phyloP scores from a whole-genome alignment of 2,797 vertebrate genomes.

The Eulemur rubriventer region DNA sequence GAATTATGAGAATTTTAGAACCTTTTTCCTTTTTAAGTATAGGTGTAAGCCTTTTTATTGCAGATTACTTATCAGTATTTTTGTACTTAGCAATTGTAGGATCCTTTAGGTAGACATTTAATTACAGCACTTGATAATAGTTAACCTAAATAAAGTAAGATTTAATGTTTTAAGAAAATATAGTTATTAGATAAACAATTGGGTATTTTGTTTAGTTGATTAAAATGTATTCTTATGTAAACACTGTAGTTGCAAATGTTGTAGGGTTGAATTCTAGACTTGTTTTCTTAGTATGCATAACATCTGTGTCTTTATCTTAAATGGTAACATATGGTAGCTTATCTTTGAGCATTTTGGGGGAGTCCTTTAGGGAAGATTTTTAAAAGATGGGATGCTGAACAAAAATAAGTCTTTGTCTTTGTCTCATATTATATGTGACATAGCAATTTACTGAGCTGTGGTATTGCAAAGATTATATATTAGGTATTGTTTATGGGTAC shows the following conservation, averaged over 20 bases:
- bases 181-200: not conserved
- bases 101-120: not conserved
- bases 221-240: not conserved
- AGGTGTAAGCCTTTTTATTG: not conserved
- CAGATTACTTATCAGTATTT: not conserved
- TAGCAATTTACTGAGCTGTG: not conserved
- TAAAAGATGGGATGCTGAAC: not conserved
- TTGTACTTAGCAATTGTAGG: not conserved
- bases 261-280: not conserved
- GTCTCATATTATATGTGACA: not conserved
- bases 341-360: not conserved
- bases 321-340: not conserved
- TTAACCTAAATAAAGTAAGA: not conserved
- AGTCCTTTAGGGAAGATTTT: not conserved
- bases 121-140: not conserved
- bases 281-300: not conserved
- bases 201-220: conserved; percentile 37
- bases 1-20: not conserved
- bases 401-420: not conserved
- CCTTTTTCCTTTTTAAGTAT: conserved; percentile 18
- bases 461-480: not conserved
- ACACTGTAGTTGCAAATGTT: not conserved
- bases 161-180: not conserved
- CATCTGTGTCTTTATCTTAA: not conserved
- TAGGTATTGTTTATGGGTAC: conserved; percentile 21